Evolutionary conservation across 2,797 vertebrate genomes (phyloP).

Genomic region (Lithobates sylvaticus): DNA sequence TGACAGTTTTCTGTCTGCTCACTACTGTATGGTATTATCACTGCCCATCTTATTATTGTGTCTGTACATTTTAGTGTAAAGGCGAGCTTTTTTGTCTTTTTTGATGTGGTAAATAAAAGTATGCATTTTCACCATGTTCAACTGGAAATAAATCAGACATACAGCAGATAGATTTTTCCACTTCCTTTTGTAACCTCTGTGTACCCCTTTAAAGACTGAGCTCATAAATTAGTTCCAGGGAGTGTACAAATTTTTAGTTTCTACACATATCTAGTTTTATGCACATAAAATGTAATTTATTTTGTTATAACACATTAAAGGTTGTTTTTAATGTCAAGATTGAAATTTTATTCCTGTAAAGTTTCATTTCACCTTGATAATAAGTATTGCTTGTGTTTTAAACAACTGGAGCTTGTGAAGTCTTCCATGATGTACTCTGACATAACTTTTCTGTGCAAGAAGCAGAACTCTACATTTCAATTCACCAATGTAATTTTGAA

Average conservation of each 20-base stretch:
- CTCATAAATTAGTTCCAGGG: constrained; percentile 71
- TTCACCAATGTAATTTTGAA: constrained; percentile 68
- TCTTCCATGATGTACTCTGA: constrained; percentile 74
- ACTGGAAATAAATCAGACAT: constrained; percentile 79
- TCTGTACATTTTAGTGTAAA: constrained; percentile 69
- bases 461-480: constrained; percentile 65
- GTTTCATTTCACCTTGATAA: constrained; percentile 71
- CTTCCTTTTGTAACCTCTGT: constrained; percentile 67
- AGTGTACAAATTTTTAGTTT: constrained; percentile 72
- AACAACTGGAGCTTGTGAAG: constrained; percentile 74
- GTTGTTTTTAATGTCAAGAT: constrained; percentile 71
- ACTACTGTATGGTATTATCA: constrained; percentile 59
- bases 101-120: constrained; percentile 79
- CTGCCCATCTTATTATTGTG: constrained; percentile 70
- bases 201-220: constrained; percentile 80
- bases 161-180: constrained; percentile 68
- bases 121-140: constrained; percentile 81
- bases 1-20: constrained; percentile 80
- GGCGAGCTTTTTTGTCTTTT: constrained; percentile 76
- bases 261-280: constrained; percentile 73
- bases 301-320: constrained; percentile 75
- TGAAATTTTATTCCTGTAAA: constrained; percentile 72
- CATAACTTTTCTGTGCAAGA: constrained; percentile 70
- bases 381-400: constrained; percentile 71
- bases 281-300: constrained; percentile 77